Conservation (phyloP, 2,797 vertebrate species). For the Hylomyscus alleni region DNA sequence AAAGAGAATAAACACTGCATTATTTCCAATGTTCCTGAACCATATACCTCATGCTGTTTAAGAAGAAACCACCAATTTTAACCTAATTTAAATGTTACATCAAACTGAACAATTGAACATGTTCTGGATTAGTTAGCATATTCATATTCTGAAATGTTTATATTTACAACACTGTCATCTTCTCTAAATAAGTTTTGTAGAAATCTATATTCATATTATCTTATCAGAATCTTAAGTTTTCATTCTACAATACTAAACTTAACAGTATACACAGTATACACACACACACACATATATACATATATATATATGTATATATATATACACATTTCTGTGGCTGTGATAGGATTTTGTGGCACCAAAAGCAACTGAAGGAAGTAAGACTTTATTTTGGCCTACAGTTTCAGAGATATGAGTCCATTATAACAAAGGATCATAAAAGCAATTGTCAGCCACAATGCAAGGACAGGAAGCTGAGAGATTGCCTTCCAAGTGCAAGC, state of each 20-base stretch:
- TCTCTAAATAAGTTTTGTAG: not conserved
- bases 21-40: not conserved
- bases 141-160: not conserved
- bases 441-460: not conserved
- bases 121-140: not conserved
- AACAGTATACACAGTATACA: not conserved
- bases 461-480: not conserved
- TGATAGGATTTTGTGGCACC: no score
- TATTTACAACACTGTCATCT: not conserved
- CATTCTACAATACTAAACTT: not conserved
- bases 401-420: not conserved
- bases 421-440: no score
- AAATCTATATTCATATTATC: not conserved
- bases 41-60: not conserved
- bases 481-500: not conserved
- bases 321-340: not conserved
- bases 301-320: no score
- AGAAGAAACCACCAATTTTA: not conserved
- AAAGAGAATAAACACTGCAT: not conserved
- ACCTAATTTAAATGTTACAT: not conserved
- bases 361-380: not conserved
- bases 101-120: no score
- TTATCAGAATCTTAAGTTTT: not conserved
- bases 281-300: no score
- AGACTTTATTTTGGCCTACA: not conserved